Evolutionary conservation across 2,797 vertebrate genomes (phyloP).

Genomic region (Lophura swinhoii): DNA sequence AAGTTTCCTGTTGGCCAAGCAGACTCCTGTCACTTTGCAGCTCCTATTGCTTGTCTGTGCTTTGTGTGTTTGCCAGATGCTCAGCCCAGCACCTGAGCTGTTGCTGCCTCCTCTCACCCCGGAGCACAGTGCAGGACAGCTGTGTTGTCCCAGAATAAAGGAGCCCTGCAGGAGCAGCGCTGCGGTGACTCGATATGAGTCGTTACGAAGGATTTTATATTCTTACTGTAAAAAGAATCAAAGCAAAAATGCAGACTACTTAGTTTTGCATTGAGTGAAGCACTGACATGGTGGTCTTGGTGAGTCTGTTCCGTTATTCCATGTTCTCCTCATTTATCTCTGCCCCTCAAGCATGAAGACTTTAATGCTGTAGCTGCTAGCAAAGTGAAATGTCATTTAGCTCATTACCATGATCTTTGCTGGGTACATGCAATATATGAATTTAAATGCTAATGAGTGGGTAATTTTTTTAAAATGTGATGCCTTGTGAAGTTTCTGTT

Average conservation of each 20-base stretch:
- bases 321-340: background rate
- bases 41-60: rapidly evolving
- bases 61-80: background rate
- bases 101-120: background rate
- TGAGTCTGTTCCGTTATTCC: background rate
- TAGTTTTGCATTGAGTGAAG: background rate
- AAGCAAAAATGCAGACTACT: background rate
- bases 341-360: slow-evolving; percentile 14
- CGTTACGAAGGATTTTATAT: background rate
- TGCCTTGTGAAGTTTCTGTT: slow-evolving; percentile 7
- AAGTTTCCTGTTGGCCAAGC: background rate
- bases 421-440: background rate
- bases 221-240: background rate
- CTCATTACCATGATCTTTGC: background rate
- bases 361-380: slow-evolving; percentile 23
- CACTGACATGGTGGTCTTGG: background rate
- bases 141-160: background rate
- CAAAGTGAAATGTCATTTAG: slow-evolving; percentile 36
- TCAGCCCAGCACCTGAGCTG: rapidly evolving
- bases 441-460: slow-evolving; percentile 13
- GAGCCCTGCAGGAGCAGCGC: background rate
- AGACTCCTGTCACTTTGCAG: background rate
- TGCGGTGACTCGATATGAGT: background rate
- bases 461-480: background rate
- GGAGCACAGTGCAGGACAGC: background rate